These are phyloP conservation scores for Macrotus californicus DNA, from an alignment of 2,113 vertebrate genomes.

Conservation along the genomic window DNA sequence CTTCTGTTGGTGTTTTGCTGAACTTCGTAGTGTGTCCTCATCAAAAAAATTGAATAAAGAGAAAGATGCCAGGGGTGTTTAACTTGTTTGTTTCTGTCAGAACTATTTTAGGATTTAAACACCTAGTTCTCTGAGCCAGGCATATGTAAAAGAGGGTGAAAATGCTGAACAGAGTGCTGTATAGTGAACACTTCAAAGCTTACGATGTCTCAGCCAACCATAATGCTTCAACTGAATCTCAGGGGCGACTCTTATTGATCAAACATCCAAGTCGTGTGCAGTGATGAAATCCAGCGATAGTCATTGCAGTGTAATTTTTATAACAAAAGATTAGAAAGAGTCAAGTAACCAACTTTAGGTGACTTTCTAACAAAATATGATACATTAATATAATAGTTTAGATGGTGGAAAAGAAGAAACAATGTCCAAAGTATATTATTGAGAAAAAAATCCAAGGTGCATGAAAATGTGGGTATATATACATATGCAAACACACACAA, in stretches of 20 bases:
- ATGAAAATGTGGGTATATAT: not conserved
- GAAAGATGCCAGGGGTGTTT: not conserved
- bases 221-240: not conserved
- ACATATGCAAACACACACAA: not conserved
- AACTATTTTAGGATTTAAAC: conserved; percentile 8
- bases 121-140: not conserved
- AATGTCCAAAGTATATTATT: not conserved
- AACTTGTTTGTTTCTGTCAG: not conserved
- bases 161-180: not conserved
- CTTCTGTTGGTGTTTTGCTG: not conserved
- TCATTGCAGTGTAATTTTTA: not conserved
- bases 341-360: not conserved
- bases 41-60: not conserved
- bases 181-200: not conserved
- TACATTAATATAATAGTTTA: not conserved
- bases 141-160: not conserved
- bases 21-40: not conserved
- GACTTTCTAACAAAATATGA: not conserved
- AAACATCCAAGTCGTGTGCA: not conserved
- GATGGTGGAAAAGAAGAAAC: not conserved
- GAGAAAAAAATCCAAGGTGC: not conserved
- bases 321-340: not conserved
- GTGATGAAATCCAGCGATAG: not conserved
- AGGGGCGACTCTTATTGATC: not conserved
- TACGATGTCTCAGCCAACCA: not conserved